Conservation (phyloP, 2,888 invertebrate genomes). For the Cloeon dipterum region DNA sequence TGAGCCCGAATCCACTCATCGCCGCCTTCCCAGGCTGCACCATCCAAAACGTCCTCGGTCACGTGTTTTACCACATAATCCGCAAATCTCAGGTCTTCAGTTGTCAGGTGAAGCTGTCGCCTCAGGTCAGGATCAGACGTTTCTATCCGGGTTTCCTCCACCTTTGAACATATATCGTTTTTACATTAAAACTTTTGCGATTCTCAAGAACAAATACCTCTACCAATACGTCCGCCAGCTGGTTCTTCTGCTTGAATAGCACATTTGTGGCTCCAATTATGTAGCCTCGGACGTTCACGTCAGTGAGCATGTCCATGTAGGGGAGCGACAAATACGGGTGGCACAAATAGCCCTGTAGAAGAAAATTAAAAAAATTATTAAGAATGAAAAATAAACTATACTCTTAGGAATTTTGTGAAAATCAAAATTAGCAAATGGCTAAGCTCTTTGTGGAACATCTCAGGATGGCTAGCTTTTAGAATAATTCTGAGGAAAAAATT, state of each 20-base stretch:
- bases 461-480: too few relatives aligned
- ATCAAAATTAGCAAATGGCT: too few relatives aligned
- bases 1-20: constrained; percentile 94
- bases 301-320: constrained; percentile 75
- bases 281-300: constrained; percentile 48
- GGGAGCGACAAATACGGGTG: constrained; percentile 89
- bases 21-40: constrained; percentile 73
- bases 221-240: constrained; percentile 76
- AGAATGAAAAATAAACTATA: neutral
- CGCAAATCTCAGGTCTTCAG: constrained; percentile 87
- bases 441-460: too few relatives aligned
- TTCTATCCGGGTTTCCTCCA: constrained; percentile 3
- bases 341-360: constrained; percentile 59
- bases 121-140: constrained; percentile 49
- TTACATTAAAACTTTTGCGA: too few relatives aligned
- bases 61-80: constrained; percentile 72
- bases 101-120: constrained; percentile 66
- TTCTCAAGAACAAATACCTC: too few relatives aligned
- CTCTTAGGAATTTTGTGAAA: constrained; percentile 2
- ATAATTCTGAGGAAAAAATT: too few relatives aligned
- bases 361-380: too few relatives aligned
- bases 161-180: neutral
- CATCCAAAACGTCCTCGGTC: constrained; percentile 36
- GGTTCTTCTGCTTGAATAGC: constrained; percentile 86
- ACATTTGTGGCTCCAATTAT: constrained; percentile 95